Evolutionary conservation across 2,888 invertebrate genomes (phyloP).

Genomic region (Buathra laborator): DNA sequence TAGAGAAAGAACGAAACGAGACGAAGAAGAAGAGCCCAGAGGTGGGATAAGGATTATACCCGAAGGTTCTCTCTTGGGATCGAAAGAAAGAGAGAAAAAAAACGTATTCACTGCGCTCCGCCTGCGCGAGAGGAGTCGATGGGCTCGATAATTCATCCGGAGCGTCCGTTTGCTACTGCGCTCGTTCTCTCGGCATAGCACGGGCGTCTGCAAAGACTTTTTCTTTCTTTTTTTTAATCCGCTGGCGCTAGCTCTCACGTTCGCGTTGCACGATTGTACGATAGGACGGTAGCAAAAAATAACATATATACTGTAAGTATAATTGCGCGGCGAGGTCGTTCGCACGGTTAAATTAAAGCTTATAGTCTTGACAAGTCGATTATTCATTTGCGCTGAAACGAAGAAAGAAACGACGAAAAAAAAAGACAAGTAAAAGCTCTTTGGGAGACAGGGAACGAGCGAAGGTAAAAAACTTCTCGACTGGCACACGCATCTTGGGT

Average conservation of each 20-base stretch:
- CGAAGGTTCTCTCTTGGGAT: conserved; percentile 48
- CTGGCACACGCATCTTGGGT: conserved; percentile 26
- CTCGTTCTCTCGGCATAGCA: conserved; percentile 10
- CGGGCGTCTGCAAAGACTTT: conserved; percentile 14
- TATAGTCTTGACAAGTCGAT: conserved; percentile 46
- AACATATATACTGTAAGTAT: conserved; percentile 21
- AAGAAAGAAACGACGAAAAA: conserved; percentile 2
- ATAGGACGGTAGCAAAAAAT: conserved; percentile 36
- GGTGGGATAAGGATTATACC: conserved; percentile 64
- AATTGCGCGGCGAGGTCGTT: conserved; percentile 18
- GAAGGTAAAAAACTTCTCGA: conserved; percentile 13
- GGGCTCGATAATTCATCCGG: conserved; percentile 64
- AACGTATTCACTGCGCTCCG: conserved; percentile 45
- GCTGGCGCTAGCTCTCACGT: conserved; percentile 38
- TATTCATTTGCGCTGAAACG: conserved; percentile 38
- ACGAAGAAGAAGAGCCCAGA: conserved; percentile 41
- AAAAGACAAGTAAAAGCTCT: background rate
- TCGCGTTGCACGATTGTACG: conserved; percentile 38
- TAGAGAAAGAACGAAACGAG: conserved; percentile 26
- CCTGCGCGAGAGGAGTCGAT: conserved; percentile 59
- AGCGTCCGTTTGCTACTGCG: conserved; percentile 59
- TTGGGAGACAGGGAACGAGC: background rate
- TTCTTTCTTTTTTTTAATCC: conserved; percentile 32
- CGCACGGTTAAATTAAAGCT: conserved; percentile 46
- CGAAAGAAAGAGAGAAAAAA: conserved; percentile 42